Evolutionary conservation across 2,888 invertebrate genomes (phyloP).

Genomic region (Dusona sp.): DNA sequence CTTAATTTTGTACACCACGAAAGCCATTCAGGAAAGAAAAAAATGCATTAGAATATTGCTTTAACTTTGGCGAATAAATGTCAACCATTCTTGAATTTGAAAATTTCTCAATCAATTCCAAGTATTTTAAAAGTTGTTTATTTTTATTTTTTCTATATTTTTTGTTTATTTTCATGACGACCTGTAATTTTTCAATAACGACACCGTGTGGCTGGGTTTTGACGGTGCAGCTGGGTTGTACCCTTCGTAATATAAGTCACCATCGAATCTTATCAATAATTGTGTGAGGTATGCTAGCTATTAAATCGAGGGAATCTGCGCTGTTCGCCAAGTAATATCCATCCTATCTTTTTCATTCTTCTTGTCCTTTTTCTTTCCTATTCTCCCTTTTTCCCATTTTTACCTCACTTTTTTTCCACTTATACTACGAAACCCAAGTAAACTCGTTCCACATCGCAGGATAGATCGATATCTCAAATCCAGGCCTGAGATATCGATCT

Average conservation of each 20-base stretch:
- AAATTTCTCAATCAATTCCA: conserved; percentile 12
- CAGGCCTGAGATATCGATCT: conserved; percentile 58
- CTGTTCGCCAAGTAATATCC: conserved; percentile 63
- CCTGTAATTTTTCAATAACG: conserved; percentile 28
- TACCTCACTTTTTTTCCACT: conserved; percentile 48
- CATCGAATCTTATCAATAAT: conserved; percentile 67
- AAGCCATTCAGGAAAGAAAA: neutral
- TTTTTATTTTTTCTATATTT: conserved; percentile 4
- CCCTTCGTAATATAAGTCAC: conserved; percentile 65
- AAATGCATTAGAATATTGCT: neutral
- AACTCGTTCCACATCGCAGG: conserved; percentile 48
- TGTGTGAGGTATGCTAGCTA: conserved; percentile 47
- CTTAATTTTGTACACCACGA: neutral
- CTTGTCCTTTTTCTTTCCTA: conserved; percentile 26
- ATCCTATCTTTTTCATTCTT: conserved; percentile 38
- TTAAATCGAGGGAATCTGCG: conserved; percentile 66
- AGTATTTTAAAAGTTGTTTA: neutral
- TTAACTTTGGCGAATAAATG: neutral
- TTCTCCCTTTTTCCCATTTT: conserved; percentile 37
- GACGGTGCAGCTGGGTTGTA: conserved; percentile 24
- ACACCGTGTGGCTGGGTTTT: neutral
- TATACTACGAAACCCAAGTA: conserved; percentile 7
- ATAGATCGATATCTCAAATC: conserved; percentile 2
- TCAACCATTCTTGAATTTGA: neutral
- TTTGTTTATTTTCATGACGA: conserved; percentile 11